These are phyloP conservation scores for Petrocephalus schoutedeni DNA, from an alignment of 2,797 vertebrate genomes.

Conservation along the genomic window DNA sequence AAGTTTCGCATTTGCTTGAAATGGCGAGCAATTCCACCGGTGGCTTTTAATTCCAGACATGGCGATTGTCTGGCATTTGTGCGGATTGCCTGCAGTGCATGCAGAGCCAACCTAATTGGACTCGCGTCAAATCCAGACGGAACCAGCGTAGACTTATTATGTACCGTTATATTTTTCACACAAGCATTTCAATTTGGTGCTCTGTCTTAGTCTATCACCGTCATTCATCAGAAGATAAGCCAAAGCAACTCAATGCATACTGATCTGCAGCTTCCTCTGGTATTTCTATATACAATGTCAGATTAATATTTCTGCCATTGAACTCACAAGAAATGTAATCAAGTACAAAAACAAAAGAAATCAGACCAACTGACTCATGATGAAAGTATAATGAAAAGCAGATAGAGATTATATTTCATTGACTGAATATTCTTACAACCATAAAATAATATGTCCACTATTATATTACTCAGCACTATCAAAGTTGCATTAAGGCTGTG, in stretches of 20 bases:
- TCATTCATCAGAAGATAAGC: slow-evolving; percentile 15
- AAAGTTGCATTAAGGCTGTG: background rate
- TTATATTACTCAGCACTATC: background rate
- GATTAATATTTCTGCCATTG: slow-evolving; percentile 13
- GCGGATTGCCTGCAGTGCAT: slow-evolving; percentile 16
- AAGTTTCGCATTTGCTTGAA: slow-evolving; percentile 8
- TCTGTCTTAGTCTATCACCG: slow-evolving; percentile 14
- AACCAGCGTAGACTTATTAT: slow-evolving; percentile 11
- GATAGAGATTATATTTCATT: background rate
- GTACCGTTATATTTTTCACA: slow-evolving; percentile 20
- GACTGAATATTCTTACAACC: background rate
- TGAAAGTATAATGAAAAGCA: slow-evolving; percentile 10
- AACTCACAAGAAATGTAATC: slow-evolving; percentile 14
- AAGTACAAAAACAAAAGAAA: slow-evolving; percentile 5
- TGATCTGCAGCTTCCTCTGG: background rate
- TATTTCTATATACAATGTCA: background rate
- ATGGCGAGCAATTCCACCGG: slow-evolving; percentile 12
- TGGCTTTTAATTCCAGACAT: slow-evolving; percentile 23
- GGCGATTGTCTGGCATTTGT: slow-evolving; percentile 14
- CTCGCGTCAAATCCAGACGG: slow-evolving; percentile 6
- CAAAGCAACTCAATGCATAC: background rate
- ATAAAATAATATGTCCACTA: background rate
- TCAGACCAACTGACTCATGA: background rate
- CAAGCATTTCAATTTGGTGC: slow-evolving; percentile 16
- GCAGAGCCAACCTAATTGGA: slow-evolving; percentile 11